Evolutionary conservation across 2,797 vertebrate species (phyloP), one percentile per base, ranked within the genome.

Genomic region (Philypnodon macrostomus): DNA sequence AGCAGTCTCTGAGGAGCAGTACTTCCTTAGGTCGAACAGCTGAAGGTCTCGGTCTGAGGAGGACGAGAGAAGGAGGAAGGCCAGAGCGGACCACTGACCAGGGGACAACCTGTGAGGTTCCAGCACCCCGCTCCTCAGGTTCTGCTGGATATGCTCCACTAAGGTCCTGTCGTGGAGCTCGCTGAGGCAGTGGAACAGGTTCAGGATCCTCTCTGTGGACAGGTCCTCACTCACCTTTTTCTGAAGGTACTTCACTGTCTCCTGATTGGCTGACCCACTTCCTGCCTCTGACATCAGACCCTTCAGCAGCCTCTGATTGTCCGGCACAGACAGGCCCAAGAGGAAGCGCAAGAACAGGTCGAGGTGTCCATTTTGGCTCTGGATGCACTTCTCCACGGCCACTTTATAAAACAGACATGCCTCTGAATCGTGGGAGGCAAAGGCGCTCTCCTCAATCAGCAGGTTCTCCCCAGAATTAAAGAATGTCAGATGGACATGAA

Each of bases 81-180:
- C 44, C 49, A 58, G 21, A 36, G 54, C 54, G 8, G 49, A 58
- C 62, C 48, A 64, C 4, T 53, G 42, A 53, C 48, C 54, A 58
- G 44, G 34, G 51, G 52, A 56, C 33, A 63, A 33, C 5, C 13
- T 2, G 4, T 33, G n/a, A n/a, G n/a, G n/a, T n/a, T n/a, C n/a
- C n/a, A n/a, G n/a, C n/a, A n/a, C n/a, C n/a, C n/a, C n/a, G n/a
- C 31, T 13, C 7, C 13, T 33, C n/a, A 30, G 9, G 27, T 11
- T 30, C 27, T 30, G 9, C 27, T 16, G 33, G 7, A 35, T 16
- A 5, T 30, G 8, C 27, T 35, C 33, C 33, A 35, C 1, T 7
- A 35, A 15, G 3, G 13, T 35, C 3, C 9, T 5, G 14, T 15
- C 27, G 11, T 12, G 9, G 1, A 30, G 8, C 11, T 30, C 27